These are phyloP conservation scores for Mastomys natalensis DNA, from an alignment of 2,113 vertebrate species.

Conservation along the genomic window DNA sequence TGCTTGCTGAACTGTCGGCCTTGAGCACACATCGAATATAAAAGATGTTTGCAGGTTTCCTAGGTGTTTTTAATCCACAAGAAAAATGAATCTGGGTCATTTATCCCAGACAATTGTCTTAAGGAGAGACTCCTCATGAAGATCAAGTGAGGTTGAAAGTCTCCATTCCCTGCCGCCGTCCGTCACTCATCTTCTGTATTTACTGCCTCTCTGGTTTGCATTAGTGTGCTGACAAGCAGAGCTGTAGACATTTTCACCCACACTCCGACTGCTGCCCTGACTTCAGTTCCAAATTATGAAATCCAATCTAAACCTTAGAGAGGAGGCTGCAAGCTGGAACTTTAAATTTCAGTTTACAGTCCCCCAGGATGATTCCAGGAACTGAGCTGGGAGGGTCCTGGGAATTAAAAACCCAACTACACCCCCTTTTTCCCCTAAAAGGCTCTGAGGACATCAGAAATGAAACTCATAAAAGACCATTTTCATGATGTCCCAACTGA, in stretches of 20 bases:
- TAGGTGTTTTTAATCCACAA: slow-evolving; percentile 71
- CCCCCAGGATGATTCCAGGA: slow-evolving; percentile 72
- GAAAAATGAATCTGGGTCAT: slow-evolving; percentile 55
- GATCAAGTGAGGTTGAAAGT: slow-evolving; percentile 74
- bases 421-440: slow-evolving; percentile 69
- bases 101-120: slow-evolving; percentile 62
- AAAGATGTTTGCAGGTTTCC: slow-evolving; percentile 70
- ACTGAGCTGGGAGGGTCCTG: slow-evolving; percentile 67
- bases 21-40: slow-evolving; percentile 39
- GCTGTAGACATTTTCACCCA: slow-evolving; percentile 79
- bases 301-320: slow-evolving; percentile 81
- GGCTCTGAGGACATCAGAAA: slow-evolving; percentile 60
- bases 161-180: slow-evolving; percentile 44
- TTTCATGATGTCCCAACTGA: slow-evolving; percentile 52
- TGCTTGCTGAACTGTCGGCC: slow-evolving; percentile 63
- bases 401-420: slow-evolving; percentile 75
- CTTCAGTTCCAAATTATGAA: slow-evolving; percentile 81
- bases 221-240: slow-evolving; percentile 81
- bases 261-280: slow-evolving; percentile 71
- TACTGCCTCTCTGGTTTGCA: slow-evolving; percentile 81
- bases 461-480: slow-evolving; percentile 61
- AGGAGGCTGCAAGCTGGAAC: slow-evolving; percentile 76
- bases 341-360: slow-evolving; percentile 80
- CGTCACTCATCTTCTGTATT: slow-evolving; percentile 64
- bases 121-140: slow-evolving; percentile 59